Conservation (phyloP, 2,113 vertebrate species). For the Barbus barbus region DNA sequence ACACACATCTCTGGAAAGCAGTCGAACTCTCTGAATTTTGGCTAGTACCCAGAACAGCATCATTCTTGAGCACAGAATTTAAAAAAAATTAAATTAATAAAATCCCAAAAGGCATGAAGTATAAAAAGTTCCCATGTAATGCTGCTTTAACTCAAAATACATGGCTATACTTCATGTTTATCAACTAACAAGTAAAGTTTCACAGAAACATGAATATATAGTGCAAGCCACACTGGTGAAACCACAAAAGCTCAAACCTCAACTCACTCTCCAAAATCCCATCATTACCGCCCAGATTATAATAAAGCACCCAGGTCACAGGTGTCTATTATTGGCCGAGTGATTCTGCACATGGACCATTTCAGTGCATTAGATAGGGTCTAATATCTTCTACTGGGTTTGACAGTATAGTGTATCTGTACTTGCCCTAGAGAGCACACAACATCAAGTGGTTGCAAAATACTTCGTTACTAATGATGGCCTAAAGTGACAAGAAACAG, state of each 20-base stretch:
- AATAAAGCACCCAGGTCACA: not conserved
- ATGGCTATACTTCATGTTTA: not conserved
- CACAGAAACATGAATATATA: not conserved
- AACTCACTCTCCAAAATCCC: not conserved
- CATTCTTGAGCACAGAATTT: not conserved
- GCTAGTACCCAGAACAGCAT: not conserved
- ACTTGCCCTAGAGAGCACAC: not conserved
- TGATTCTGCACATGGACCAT: not conserved
- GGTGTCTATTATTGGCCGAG: not conserved
- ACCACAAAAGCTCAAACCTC: not conserved
- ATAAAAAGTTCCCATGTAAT: no score
- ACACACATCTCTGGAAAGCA: conserved; percentile 12
- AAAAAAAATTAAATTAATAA: no score
- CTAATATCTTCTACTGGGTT: not conserved
- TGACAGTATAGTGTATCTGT: not conserved
- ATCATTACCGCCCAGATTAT: not conserved
- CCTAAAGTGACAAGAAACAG: not conserved
- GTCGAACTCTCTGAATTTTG: not conserved
- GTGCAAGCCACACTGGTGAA: not conserved
- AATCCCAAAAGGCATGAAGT: not conserved
- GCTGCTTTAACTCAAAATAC: not conserved
- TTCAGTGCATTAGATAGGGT: not conserved
- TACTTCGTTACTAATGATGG: not conserved
- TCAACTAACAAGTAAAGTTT: not conserved
- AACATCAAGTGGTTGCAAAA: not conserved